Evolutionary conservation across 2,888 invertebrate species (phyloP).

Genomic region (Anthrax anthrax): DNA sequence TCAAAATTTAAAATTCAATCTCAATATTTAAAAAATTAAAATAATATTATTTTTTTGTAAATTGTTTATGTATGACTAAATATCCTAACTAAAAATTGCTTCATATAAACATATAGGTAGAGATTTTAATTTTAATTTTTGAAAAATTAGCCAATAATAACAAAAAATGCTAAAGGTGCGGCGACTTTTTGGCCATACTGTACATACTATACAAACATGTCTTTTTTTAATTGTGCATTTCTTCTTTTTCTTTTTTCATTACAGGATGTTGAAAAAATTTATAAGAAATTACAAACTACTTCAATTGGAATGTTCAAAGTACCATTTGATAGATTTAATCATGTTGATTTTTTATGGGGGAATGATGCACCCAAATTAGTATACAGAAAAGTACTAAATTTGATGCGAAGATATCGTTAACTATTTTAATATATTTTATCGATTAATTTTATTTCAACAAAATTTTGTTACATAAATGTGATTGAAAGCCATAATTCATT

Average conservation of each 20-base stretch:
- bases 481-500: constrained; percentile 2
- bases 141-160: neutral
- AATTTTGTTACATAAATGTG: neutral
- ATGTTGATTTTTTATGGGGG: constrained; percentile 57
- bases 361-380: constrained; percentile 45
- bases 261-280: constrained; percentile 11
- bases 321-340: constrained; percentile 50
- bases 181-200: no score
- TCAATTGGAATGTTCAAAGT: constrained; percentile 43
- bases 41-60: no score
- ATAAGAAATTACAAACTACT: constrained; percentile 1
- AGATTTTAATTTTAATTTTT: neutral
- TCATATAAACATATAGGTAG: no score
- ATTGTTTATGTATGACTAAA: no score
- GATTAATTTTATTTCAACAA: neutral
- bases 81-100: no score
- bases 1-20: no score
- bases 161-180: no score
- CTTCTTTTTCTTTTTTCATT: neutral
- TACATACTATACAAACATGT: no score
- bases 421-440: neutral
- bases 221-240: neutral
- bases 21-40: neutral
- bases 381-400: constrained; percentile 38
- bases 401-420: constrained; percentile 6